phyloP scores from a whole-genome alignment of 2,113 vertebrate species.

The Leucopsar rothschildi region DNA sequence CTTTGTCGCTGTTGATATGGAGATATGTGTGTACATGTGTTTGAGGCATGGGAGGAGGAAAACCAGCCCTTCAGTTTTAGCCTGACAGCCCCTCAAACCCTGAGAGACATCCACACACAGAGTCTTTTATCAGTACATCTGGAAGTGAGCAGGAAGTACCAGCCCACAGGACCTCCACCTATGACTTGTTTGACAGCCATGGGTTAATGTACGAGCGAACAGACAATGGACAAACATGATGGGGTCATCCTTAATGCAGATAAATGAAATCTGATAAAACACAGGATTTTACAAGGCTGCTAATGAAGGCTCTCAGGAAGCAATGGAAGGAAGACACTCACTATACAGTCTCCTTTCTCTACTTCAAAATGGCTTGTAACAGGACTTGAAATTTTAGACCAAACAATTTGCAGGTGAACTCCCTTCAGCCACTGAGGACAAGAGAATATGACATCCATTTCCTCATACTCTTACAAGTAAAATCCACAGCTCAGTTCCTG shows the following conservation, averaged over 20 bases:
- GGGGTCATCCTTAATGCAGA: slow-evolving; percentile 44
- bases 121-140: slow-evolving; percentile 14
- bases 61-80: not conserved
- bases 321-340: not conserved
- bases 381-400: not conserved
- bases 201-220: not conserved
- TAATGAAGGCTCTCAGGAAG: slow-evolving; percentile 30
- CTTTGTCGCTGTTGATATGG: not conserved
- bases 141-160: slow-evolving; percentile 19
- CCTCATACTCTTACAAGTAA: not conserved
- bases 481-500: slow-evolving; percentile 14
- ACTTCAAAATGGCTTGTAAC: not conserved
- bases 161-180: slow-evolving; percentile 38
- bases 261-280: slow-evolving; percentile 22
- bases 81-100: not conserved
- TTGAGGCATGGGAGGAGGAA: not conserved
- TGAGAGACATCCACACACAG: not conserved
- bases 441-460: not conserved
- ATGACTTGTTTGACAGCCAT: slow-evolving; percentile 31
- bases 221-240: slow-evolving; percentile 3
- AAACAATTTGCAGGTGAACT: not conserved
- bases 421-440: not conserved
- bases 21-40: not conserved
- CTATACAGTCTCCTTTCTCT: not conserved
- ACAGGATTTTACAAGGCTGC: slow-evolving; percentile 6